Evolutionary conservation across 2,888 invertebrate genomes (phyloP).

Genomic region (Vannuccia rotundouncinata): DNA sequence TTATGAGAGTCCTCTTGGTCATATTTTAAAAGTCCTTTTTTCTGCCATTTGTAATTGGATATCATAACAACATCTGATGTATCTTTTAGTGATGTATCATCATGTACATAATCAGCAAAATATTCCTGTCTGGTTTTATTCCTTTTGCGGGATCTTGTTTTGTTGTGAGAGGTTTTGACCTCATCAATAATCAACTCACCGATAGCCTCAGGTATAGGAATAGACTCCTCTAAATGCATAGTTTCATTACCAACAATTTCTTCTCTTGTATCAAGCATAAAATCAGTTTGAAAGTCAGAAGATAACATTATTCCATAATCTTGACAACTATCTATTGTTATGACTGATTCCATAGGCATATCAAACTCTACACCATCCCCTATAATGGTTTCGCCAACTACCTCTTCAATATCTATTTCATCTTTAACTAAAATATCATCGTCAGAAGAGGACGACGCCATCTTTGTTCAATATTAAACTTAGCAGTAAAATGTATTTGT

Average conservation of each 20-base stretch:
- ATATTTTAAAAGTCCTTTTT: not conserved
- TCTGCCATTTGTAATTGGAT: not conserved
- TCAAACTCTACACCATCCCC: not conserved
- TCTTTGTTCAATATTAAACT: not conserved
- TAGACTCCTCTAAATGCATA: not conserved
- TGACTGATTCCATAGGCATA: not conserved
- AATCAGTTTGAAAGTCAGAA: not conserved
- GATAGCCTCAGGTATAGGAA: not conserved
- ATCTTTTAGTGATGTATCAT: not conserved
- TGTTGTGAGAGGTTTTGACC: not conserved
- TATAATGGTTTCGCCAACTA: not conserved
- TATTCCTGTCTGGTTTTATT: not conserved
- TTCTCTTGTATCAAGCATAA: not conserved
- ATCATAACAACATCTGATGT: not conserved
- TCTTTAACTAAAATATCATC: not conserved
- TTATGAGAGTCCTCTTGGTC: not conserved
- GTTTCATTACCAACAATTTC: not conserved
- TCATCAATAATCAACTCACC: not conserved
- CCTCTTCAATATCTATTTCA: not conserved
- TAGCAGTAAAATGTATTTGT: not conserved
- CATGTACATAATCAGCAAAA: not conserved
- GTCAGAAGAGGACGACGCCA: not conserved
- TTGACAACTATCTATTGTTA: not conserved
- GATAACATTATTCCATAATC: not conserved
- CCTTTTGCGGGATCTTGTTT: not conserved